phyloP scores from a whole-genome alignment of 2,888 invertebrate species.

The Campaea margaritaria region DNA sequence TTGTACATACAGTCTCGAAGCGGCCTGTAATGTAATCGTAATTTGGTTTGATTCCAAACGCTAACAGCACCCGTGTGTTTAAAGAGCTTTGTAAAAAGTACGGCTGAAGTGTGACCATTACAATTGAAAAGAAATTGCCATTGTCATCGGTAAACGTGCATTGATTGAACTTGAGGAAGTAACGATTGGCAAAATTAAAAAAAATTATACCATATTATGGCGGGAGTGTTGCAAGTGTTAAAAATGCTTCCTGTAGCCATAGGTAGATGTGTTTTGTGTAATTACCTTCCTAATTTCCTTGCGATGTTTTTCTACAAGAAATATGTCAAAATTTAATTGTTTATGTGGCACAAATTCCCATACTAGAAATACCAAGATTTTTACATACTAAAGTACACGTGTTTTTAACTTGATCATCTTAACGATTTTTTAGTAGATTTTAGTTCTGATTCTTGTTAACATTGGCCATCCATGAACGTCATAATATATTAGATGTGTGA shows the following conservation, averaged over 20 bases:
- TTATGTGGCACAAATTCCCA: conserved; percentile 60
- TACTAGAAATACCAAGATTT: conserved; percentile 29
- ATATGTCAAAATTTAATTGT: conserved; percentile 43
- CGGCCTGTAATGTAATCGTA: conserved; percentile 56
- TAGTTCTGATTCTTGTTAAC: conserved; percentile 61
- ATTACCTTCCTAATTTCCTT: conserved; percentile 27
- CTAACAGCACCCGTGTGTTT: conserved; percentile 55
- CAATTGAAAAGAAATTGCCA: conserved; percentile 1
- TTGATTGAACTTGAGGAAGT: conserved; percentile 13
- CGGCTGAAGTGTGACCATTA: conserved; percentile 37
- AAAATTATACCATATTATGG: conserved; percentile 10
- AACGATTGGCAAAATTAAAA: conserved; percentile 3
- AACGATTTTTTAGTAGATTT: conserved; percentile 65
- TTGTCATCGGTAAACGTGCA: conserved; percentile 18
- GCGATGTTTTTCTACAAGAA: conserved; percentile 30
- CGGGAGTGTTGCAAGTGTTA: conserved; percentile 17
- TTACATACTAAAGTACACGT: conserved; percentile 55
- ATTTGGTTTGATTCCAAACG: conserved; percentile 52
- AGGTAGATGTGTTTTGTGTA: conserved; percentile 35
- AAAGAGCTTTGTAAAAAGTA: conserved; percentile 47
- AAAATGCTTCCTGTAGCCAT: conserved; percentile 34
- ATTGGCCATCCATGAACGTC: conserved; percentile 77
- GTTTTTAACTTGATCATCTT: conserved; percentile 54
- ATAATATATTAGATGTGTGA: conserved; percentile 78
- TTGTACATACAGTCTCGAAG: conserved; percentile 70